These are phyloP conservation scores for Thalpophila matura DNA, from an alignment of 2,888 invertebrate species.

Conservation along the genomic window DNA sequence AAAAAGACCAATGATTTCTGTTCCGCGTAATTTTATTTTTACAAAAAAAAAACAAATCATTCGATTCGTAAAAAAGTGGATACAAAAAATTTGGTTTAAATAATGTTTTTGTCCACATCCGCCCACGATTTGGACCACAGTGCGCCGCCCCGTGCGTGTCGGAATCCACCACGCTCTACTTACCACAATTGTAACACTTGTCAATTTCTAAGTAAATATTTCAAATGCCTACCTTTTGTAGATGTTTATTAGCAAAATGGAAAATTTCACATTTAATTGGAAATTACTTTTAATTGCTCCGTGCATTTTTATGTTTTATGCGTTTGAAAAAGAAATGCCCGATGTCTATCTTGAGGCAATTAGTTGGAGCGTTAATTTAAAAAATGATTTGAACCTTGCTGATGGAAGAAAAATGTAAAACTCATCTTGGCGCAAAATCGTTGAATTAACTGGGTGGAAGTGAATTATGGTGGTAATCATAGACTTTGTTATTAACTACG, in stretches of 20 bases:
- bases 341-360: slow-evolving; percentile 39
- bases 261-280: slow-evolving; percentile 37
- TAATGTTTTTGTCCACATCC: slow-evolving; percentile 36
- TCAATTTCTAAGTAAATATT: slow-evolving; percentile 89
- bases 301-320: slow-evolving; percentile 43
- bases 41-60: slow-evolving; percentile 12
- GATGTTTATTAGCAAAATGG: slow-evolving; percentile 25
- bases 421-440: slow-evolving; percentile 9
- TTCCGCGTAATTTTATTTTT: slow-evolving; percentile 24
- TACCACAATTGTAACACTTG: slow-evolving; percentile 80
- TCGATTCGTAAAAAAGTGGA: slow-evolving; percentile 1
- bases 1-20: slow-evolving; percentile 35
- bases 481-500: neutral
- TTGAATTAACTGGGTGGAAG: neutral
- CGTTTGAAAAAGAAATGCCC: slow-evolving; percentile 39
- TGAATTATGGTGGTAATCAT: slow-evolving; percentile 28
- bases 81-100: slow-evolving; percentile 1
- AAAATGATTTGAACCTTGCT: slow-evolving; percentile 37
- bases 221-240: slow-evolving; percentile 68
- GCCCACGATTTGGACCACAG: slow-evolving; percentile 59
- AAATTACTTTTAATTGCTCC: slow-evolving; percentile 36
- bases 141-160: slow-evolving; percentile 77
- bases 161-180: slow-evolving; percentile 87
- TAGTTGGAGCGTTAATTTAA: slow-evolving; percentile 40
- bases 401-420: slow-evolving; percentile 22